A percentile compares a stretch with the other conserved stretches of the same genome.
Conservation (phyloP, 1,140 invertebrate genomes). For the Magallana ariakensis region DNA sequence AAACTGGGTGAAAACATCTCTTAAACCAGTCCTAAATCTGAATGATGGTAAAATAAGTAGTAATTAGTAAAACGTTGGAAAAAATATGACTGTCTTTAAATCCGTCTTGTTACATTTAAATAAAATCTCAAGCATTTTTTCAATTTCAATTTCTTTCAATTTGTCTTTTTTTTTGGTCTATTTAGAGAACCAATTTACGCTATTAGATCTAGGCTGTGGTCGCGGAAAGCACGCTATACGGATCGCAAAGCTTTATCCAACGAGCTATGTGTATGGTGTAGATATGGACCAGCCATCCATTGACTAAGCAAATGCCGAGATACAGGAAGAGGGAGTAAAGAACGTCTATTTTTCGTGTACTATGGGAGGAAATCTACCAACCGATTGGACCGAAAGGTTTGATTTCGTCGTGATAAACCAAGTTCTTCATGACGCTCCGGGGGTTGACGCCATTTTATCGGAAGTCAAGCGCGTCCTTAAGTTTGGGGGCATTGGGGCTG, state of each 20-base stretch:
- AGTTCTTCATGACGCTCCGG: constrained; percentile 46
- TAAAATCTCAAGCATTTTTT: too few relatives aligned
- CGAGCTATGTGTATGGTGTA: neutral
- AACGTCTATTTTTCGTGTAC: neutral
- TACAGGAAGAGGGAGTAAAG: neutral
- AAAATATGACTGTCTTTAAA: too few relatives aligned
- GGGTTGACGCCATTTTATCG: neutral
- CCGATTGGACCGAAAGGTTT: constrained; percentile 38
- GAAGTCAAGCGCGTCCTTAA: constrained; percentile 44
- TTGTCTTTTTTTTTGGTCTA: too few relatives aligned
- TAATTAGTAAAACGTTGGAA: too few relatives aligned
- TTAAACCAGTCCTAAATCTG: neutral
- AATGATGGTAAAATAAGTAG: neutral
- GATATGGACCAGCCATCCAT: constrained; percentile 1
- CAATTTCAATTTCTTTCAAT: too few relatives aligned
- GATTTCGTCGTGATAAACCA: constrained; percentile 47
- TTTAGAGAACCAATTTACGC: neutral
- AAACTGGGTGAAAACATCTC: neutral
- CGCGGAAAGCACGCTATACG: neutral
- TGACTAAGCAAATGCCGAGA: neutral
- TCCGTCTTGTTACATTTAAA: too few relatives aligned
- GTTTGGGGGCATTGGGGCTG: constrained; percentile 14
- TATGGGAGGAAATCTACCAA: neutral
- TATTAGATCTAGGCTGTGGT: constrained; percentile 31
- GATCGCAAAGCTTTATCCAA: neutral